phyloP scores from a whole-genome alignment of 2,888 invertebrate species.

The Erannis defoliaria region DNA sequence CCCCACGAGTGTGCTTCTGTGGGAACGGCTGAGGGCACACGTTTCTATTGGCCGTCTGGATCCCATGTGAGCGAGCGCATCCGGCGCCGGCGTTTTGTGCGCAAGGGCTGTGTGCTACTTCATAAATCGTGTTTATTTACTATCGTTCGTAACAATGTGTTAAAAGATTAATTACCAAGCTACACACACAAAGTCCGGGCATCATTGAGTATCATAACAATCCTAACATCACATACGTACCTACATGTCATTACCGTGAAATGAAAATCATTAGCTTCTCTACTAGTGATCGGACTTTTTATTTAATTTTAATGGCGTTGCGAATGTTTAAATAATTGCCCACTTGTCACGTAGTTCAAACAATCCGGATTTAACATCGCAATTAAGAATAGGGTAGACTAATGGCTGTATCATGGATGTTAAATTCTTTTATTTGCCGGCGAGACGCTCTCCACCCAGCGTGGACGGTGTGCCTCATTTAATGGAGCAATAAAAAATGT shows the following conservation, averaged over 20 bases:
- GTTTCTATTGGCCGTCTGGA: conserved; percentile 79
- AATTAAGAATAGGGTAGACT: conserved; percentile 70
- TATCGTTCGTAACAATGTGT: conserved; percentile 57
- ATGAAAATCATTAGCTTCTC: conserved; percentile 18
- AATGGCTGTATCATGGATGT: conserved; percentile 70
- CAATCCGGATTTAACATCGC: conserved; percentile 62
- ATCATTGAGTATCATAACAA: conserved; percentile 46
- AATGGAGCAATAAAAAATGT: conserved; percentile 85
- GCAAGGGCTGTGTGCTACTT: conserved; percentile 56
- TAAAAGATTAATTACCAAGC: conserved; percentile 56
- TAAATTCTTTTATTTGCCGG: conserved; percentile 73
- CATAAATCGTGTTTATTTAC: conserved; percentile 69
- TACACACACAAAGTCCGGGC: conserved; percentile 18
- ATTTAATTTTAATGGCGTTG: conserved; percentile 34
- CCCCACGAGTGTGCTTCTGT: conserved; percentile 76
- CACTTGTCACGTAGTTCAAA: conserved; percentile 51
- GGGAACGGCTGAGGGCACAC: conserved; percentile 77
- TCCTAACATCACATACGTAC: conserved; percentile 9
- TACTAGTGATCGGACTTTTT: conserved; percentile 12
- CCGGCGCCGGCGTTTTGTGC: conserved; percentile 76
- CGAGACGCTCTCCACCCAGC: conserved; percentile 78
- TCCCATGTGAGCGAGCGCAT: conserved; percentile 81
- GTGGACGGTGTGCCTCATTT: conserved; percentile 82
- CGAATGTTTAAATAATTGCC: conserved; percentile 38
- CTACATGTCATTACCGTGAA: conserved; percentile 6